phyloP scores from a whole-genome alignment of 2,797 vertebrate genomes.

The Spatula clypeata region DNA sequence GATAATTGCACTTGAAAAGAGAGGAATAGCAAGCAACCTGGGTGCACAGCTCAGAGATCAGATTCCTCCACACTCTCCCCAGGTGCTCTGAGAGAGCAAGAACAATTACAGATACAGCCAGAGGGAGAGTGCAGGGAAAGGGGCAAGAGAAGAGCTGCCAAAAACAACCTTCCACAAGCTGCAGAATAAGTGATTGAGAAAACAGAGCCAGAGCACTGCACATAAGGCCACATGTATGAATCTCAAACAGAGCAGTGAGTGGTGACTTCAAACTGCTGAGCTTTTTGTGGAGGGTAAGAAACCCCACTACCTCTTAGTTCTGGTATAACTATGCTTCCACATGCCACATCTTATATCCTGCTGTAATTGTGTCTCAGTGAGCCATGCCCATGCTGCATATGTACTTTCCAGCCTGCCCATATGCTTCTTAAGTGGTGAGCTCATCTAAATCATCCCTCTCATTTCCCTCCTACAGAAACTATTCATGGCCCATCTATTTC shows the following conservation, averaged over 20 bases:
- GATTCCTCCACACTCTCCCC: not conserved
- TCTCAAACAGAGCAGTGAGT: slow-evolving; percentile 1
- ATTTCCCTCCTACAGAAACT: slow-evolving; percentile 75
- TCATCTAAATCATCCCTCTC: slow-evolving; percentile 72
- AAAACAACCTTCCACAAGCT: slow-evolving; percentile 34
- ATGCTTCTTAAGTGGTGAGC: slow-evolving; percentile 70
- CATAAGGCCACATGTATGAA: not conserved
- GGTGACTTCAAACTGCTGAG: slow-evolving; percentile 29
- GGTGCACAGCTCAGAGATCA: not conserved
- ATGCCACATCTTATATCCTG: slow-evolving; percentile 54
- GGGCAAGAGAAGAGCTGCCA: slow-evolving; percentile 40
- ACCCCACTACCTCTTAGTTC: slow-evolving; percentile 4
- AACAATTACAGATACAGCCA: slow-evolving; percentile 17
- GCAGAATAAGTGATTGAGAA: slow-evolving; percentile 49
- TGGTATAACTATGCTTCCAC: slow-evolving; percentile 45
- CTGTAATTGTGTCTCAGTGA: slow-evolving; percentile 7
- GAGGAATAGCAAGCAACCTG: not conserved
- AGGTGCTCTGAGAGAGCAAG: not conserved
- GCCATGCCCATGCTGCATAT: not conserved
- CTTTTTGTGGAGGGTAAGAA: not conserved
- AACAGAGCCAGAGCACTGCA: slow-evolving; percentile 31
- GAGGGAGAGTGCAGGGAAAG: not conserved
- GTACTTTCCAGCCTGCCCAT: slow-evolving; percentile 60
- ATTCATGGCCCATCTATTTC: slow-evolving; percentile 69
- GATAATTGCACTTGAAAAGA: not conserved